Evolutionary conservation across 2,113 vertebrate species (phyloP).

Genomic region (Melospiza georgiana): DNA sequence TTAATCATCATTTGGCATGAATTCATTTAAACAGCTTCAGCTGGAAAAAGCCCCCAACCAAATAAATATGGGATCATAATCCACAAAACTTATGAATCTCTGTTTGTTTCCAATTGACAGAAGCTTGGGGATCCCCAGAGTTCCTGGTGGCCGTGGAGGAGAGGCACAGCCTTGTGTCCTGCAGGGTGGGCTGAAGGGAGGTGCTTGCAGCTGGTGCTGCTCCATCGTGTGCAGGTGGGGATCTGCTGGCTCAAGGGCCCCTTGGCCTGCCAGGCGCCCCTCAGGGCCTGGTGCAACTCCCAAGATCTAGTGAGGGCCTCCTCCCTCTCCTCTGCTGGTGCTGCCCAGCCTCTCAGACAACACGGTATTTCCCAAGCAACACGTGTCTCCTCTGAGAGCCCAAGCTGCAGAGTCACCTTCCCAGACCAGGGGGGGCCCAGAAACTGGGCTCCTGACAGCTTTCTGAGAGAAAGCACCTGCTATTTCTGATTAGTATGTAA

Average conservation of each 20-base stretch:
- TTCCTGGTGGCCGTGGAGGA: fast-evolving
- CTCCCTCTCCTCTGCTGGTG: neutral
- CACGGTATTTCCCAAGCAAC: neutral
- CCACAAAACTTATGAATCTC: neutral
- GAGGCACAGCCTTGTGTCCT: neutral
- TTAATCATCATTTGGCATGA: neutral
- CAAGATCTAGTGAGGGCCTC: neutral
- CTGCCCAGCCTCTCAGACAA: neutral
- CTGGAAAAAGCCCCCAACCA: neutral
- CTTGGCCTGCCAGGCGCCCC: neutral
- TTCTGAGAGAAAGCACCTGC: neutral
- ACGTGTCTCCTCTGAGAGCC: fast-evolving
- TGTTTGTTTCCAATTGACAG: neutral
- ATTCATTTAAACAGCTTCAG: neutral
- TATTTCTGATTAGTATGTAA: slow-evolving; percentile 20
- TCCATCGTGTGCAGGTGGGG: neutral
- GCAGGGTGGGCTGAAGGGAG: neutral
- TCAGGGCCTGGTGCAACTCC: neutral
- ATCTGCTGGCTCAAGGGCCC: neutral
- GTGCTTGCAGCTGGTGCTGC: neutral
- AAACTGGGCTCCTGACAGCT: neutral
- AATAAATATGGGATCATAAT: neutral
- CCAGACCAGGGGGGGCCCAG: neutral
- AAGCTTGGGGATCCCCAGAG: neutral
- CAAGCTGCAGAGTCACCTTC: neutral